phyloP scores from a whole-genome alignment of 2,113 vertebrate genomes.

The Brachypteracias leptosomus region DNA sequence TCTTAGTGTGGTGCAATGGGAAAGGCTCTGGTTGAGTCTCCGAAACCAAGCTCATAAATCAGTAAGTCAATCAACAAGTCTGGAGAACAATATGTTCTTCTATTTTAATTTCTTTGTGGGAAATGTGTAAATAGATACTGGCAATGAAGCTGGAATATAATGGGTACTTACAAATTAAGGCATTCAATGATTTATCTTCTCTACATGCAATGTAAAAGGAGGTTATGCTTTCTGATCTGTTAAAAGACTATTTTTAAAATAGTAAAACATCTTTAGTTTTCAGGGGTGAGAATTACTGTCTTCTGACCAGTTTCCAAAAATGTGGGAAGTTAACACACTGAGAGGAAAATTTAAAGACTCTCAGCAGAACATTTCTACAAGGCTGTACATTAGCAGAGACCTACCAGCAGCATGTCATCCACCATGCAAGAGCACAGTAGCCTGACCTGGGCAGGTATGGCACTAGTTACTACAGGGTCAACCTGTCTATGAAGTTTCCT shows the following conservation, averaged over 20 bases:
- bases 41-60: constrained; percentile 66
- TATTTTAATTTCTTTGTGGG: constrained; percentile 69
- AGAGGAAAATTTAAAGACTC: neutral
- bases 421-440: neutral
- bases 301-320: constrained; percentile 19
- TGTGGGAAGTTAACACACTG: neutral
- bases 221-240: constrained; percentile 5
- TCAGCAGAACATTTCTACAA: neutral
- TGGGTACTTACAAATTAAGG: constrained; percentile 61
- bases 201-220: constrained; percentile 5
- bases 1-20: constrained; percentile 46
- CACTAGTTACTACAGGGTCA: neutral
- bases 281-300: neutral
- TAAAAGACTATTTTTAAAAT: constrained; percentile 33
- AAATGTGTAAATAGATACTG: constrained; percentile 55
- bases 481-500: neutral
- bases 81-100: constrained; percentile 64
- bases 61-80: constrained; percentile 59
- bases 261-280: neutral
- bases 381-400: neutral
- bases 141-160: constrained; percentile 56
- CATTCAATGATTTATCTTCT: constrained; percentile 50
- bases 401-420: neutral
- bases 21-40: constrained; percentile 49
- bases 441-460: neutral